Evolutionary conservation across 2,888 invertebrate genomes (phyloP).

Genomic region (Ectemnius continuus): DNA sequence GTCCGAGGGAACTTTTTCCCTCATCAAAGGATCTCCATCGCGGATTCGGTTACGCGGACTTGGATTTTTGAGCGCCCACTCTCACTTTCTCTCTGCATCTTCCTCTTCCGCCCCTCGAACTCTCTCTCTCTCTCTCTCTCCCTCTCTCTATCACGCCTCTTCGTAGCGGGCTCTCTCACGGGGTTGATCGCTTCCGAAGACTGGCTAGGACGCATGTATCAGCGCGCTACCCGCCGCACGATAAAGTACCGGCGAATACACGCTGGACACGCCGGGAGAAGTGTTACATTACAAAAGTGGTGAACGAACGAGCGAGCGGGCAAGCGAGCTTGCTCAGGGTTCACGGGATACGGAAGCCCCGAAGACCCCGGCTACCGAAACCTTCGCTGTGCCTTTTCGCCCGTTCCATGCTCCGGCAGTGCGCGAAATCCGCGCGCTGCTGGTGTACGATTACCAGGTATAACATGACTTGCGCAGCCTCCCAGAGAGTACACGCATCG

Average conservation of each 20-base stretch:
- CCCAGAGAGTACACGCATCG: constrained; percentile 34
- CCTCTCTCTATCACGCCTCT: constrained; percentile 5
- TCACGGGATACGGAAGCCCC: constrained; percentile 63
- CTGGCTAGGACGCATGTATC: constrained; percentile 43
- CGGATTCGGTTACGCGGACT: constrained; percentile 55
- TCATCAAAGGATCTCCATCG: constrained; percentile 46
- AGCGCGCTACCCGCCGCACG: constrained; percentile 24
- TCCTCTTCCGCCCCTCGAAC: too few relatives aligned
- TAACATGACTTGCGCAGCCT: constrained; percentile 45
- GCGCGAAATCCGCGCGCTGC: constrained; percentile 6
- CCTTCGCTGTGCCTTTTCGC: constrained; percentile 47
- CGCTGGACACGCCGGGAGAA: constrained; percentile 37
- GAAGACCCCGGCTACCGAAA: constrained; percentile 61
- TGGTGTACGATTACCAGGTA: constrained; percentile 59
- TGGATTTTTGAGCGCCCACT: constrained; percentile 7
- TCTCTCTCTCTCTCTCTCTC: too few relatives aligned
- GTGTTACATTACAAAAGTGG: constrained; percentile 62
- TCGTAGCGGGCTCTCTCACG: constrained; percentile 2
- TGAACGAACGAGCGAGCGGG: constrained; percentile 2
- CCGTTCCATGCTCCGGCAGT: neutral
- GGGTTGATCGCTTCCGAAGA: constrained; percentile 43
- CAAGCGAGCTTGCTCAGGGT: constrained; percentile 19
- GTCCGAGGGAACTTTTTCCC: constrained; percentile 36
- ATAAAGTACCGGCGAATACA: constrained; percentile 37
- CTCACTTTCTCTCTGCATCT: too few relatives aligned